Percentiles rank a stretch among this genome's conserved stretches.
These are phyloP conservation scores for Odontocolon sp. DNA, from an alignment of 2,888 invertebrate species.

Conservation along the genomic window DNA sequence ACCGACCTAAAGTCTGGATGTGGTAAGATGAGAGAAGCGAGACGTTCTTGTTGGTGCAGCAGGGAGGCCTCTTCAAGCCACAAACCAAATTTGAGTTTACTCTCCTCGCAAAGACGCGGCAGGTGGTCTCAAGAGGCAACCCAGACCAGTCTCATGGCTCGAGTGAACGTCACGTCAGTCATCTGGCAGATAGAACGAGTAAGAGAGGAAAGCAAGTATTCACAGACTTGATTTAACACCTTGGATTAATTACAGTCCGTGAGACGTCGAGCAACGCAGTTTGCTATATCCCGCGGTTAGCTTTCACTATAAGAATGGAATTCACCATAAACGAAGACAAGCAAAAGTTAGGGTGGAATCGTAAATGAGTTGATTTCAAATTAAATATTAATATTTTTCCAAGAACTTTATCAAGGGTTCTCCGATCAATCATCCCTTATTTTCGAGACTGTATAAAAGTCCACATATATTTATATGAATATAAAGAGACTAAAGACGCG, in stretches of 20 bases:
- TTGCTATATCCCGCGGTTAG: slow-evolving; percentile 45
- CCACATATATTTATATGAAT: neutral
- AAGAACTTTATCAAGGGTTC: neutral
- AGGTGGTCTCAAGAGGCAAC: slow-evolving; percentile 67
- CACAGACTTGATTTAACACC: slow-evolving; percentile 77
- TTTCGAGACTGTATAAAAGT: neutral
- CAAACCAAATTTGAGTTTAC: slow-evolving; percentile 50
- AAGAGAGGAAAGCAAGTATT: slow-evolving; percentile 64
- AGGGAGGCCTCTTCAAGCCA: neutral
- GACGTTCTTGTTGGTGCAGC: neutral
- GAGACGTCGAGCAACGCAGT: slow-evolving; percentile 59
- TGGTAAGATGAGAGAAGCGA: neutral
- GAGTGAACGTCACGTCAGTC: slow-evolving; percentile 39
- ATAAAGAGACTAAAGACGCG: neutral
- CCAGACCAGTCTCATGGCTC: slow-evolving; percentile 69
- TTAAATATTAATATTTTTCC: neutral
- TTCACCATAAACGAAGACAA: slow-evolving; percentile 6
- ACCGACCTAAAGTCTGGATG: too few relatives aligned
- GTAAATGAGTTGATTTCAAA: slow-evolving; percentile 9
- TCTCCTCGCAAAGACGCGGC: slow-evolving; percentile 61
- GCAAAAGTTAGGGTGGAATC: slow-evolving; percentile 22
- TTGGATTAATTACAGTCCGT: slow-evolving; percentile 77
- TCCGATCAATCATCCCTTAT: neutral
- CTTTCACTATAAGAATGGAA: slow-evolving; percentile 35
- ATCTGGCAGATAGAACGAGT: slow-evolving; percentile 7